Evolutionary conservation across 2,888 invertebrate genomes (phyloP).

Genomic region (Nebria brevicollis): DNA sequence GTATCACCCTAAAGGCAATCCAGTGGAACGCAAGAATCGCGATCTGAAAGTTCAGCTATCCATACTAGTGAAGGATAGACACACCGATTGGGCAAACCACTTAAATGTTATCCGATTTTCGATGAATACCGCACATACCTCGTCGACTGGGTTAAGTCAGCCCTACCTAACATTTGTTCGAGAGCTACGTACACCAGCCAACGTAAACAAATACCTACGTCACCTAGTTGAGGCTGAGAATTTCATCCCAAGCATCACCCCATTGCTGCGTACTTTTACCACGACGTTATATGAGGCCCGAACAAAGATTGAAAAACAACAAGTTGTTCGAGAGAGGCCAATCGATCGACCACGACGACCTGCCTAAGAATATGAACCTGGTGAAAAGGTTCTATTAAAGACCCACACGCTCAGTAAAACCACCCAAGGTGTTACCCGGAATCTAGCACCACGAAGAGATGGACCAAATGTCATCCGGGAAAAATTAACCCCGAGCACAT

Average conservation of each 20-base stretch:
- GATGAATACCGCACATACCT: constrained; percentile 49
- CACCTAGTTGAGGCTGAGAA: background rate
- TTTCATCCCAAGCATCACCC: constrained; percentile 3
- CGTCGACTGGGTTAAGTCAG: constrained; percentile 48
- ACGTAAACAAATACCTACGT: constrained; percentile 34
- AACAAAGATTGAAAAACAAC: constrained; percentile 45
- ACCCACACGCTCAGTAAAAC: constrained; percentile 47
- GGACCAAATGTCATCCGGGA: constrained; percentile 50
- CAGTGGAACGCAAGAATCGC: constrained; percentile 54
- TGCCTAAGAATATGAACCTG: constrained; percentile 41
- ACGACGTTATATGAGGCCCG: constrained; percentile 35
- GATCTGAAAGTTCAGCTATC: constrained; percentile 53
- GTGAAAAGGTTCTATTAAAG: constrained; percentile 47
- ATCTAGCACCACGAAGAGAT: constrained; percentile 51
- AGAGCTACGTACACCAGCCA: constrained; percentile 48
- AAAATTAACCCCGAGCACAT: background rate
- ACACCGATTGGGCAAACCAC: constrained; percentile 25
- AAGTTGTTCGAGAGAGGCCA: constrained; percentile 45
- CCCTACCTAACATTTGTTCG: too few species aligned
- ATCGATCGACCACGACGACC: constrained; percentile 47
- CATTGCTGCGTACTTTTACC: constrained; percentile 7
- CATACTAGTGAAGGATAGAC: constrained; percentile 50
- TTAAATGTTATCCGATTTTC: constrained; percentile 52
- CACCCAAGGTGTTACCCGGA: constrained; percentile 46
- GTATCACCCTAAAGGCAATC: constrained; percentile 56